Evolutionary conservation across 2,888 invertebrate genomes (phyloP), one percentile per base, ranked within the genome.

Genomic region (Chaitophorus viminalis): DNA sequence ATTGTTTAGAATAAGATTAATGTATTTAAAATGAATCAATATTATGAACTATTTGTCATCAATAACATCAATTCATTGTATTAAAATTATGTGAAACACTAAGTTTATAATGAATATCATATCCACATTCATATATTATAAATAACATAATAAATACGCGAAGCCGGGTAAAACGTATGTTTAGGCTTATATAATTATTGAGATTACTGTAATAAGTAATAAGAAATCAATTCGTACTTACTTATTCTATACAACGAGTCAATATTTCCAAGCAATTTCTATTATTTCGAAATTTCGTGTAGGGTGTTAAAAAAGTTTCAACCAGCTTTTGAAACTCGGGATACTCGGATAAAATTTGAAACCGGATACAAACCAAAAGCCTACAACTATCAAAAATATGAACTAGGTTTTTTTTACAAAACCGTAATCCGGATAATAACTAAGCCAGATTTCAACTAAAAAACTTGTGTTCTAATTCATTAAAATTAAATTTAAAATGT

Each of bases 21-120:
- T 72, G 33, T n/a, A 52, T 14, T 82, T 72, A 52, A 33, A 82
- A 68, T 39, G 17, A 31, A 70, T 70, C 70, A 68, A 68, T 29
- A 70, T 70, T 31, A 11, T 14, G 17, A 70, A 70, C n/a, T 29
- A 70, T 17, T 60, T 29, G 70, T 70, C 2, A 29, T 70, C 70
- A 31, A 60, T 21, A n/a, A 29, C 25, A 8, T 36, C 2, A 25
- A 18, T 65, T 65, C 60, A n/a, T 65, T 29, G 36, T 79, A n/a
- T n/a, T n/a, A n/a, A 18, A 65, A 65, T n/a, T 3, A 65, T n/a
- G 6, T 0, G n/a, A 68, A 11, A 3, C 29, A n/a, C 29, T 29
- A 8, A 25, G 1, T n/a, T 68, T 29, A 11, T 1, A 8, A 8
- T 9, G 68, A 1, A 60, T 25, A 60, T 60, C 2, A n/a, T 9